phyloP scores from a whole-genome alignment of 2,888 invertebrate species.

The Synanthedon tipuliformis region DNA sequence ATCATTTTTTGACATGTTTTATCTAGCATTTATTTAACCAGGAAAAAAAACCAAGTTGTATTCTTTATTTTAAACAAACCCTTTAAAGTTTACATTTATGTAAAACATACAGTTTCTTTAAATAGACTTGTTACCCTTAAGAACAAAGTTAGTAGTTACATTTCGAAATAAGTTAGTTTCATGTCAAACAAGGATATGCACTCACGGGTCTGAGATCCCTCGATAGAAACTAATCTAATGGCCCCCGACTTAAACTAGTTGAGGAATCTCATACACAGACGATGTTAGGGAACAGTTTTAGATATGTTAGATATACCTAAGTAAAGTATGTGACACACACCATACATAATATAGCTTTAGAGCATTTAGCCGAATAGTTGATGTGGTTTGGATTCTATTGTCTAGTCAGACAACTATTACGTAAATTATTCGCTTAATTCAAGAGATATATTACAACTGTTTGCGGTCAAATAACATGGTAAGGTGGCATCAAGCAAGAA shows the following conservation, averaged over 20 bases:
- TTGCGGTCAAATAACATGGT: no score
- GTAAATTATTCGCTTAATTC: no score
- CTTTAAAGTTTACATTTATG: no score
- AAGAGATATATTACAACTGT: no score
- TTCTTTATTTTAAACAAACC: no score
- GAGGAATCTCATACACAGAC: constrained; percentile 4
- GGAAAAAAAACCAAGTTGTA: no score
- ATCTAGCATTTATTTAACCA: no score
- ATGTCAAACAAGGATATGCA: constrained; percentile 65
- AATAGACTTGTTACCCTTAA: neutral
- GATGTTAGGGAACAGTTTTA: constrained; percentile 5
- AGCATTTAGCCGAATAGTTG: neutral
- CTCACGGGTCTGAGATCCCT: constrained; percentile 31
- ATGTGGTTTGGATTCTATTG: neutral
- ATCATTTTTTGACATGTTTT: no score
- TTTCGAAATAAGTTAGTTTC: constrained; percentile 53
- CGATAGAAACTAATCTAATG: constrained; percentile 51
- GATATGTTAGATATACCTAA: constrained; percentile 1
- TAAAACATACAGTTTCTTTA: no score
- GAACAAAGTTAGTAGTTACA: constrained; percentile 10
- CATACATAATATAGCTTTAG: no score
- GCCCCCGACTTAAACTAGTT: constrained; percentile 22
- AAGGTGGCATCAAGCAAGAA: no score
- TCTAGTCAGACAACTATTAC: no score
- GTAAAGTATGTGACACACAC: neutral